Conservation (phyloP, 2,113 vertebrate species). For the Gobio gobio region DNA sequence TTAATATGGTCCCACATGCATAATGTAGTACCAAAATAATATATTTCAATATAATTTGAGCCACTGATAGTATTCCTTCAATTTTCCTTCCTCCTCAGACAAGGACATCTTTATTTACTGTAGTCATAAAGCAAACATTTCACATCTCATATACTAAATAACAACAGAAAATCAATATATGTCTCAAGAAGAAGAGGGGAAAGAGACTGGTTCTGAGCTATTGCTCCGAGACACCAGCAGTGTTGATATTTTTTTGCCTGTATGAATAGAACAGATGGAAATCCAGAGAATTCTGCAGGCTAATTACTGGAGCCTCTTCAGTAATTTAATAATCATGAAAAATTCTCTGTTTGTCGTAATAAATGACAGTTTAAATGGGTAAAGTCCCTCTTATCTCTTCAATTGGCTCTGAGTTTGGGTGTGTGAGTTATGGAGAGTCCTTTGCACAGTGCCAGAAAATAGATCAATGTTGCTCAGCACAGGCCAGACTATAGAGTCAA, state of each 20-base stretch:
- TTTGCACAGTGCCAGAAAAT: background rate
- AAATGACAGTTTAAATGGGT: constrained; percentile 19
- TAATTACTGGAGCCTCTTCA: constrained; percentile 48
- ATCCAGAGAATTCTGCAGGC: constrained; percentile 48
- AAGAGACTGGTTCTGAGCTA: constrained; percentile 19
- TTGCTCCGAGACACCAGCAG: background rate
- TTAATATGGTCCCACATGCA: background rate
- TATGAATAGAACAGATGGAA: constrained; percentile 39
- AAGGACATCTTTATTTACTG: constrained; percentile 45
- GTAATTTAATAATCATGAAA: constrained; percentile 62
- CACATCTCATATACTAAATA: constrained; percentile 41
- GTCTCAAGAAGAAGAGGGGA: background rate
- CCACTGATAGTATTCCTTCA: constrained; percentile 1
- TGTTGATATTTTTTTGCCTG: constrained; percentile 1
- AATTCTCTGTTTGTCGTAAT: constrained; percentile 38
- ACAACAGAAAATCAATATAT: constrained; percentile 24
- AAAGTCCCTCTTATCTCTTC: constrained; percentile 10
- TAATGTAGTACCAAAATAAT: background rate
- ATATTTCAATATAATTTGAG: background rate
- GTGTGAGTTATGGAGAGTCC: constrained; percentile 6
- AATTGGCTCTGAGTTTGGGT: background rate
- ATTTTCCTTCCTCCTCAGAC: background rate
- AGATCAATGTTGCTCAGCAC: constrained; percentile 21
- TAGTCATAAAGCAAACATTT: constrained; percentile 41
- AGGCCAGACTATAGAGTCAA: constrained; percentile 30